Base-by-base conservation (phyloP, 2,888 invertebrate species). In the Torymus texanus region DNA sequence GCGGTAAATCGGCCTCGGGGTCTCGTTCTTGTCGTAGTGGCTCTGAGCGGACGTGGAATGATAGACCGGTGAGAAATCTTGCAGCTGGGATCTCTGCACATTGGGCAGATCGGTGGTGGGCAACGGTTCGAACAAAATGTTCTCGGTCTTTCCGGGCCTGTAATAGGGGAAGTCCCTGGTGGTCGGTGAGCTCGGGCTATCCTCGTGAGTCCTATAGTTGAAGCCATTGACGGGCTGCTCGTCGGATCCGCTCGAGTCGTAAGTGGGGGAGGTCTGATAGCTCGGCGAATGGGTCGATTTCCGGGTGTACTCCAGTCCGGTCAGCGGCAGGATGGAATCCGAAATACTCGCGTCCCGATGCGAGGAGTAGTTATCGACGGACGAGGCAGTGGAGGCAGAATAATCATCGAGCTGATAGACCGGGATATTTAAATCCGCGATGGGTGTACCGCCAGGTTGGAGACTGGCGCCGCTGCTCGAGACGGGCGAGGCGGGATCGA, bases 161-260 rank as follows among this genome's bases (percentile, higher is more conserved):
- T 86, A 85, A 75, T 85, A 88, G 10, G 84, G 18, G 79, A 85
- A 87, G 11, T 88, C 87, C 59, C 83, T 83, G 2, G 84, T 75
- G 12, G 83, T 82, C 62, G 84, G 82, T 2, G 85, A 82, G 70
- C n/a, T 84, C 84, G 18, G 82, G 81, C 2, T 78, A 76, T 53
- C 79, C 78, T 79, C 73, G 13, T 85, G 85, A 3, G 82, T 81
- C 59, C 85, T 86, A 78, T 88, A 89, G 79, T 88, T 88, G 77
- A 88, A 90, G 62, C 88, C 88, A 67, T 88, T 87, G 1, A 88
- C 83, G 0, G 88, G 88, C 2, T 83, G 80, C 2, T 83, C 83
- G 11, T 87, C 86, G 0, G 41, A 41, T 41, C 41, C 41, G 41
- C 41, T 41, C 41, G 41, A 83, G 5, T 81, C 79, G 50, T 79